phyloP scores from a whole-genome alignment of 2,888 invertebrate genomes.

The Aporophyla lueneburgensis region DNA sequence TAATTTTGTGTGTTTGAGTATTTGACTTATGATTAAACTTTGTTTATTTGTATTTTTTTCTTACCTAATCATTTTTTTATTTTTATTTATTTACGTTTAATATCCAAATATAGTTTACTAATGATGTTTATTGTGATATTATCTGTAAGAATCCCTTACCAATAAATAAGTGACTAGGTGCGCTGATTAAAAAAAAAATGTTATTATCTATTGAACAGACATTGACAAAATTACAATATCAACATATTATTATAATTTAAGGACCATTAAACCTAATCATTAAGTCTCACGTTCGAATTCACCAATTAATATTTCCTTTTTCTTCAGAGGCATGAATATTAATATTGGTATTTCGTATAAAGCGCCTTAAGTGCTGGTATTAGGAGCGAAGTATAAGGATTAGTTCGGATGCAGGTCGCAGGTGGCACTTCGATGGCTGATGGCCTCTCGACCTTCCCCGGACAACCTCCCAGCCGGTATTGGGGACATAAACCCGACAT shows the following conservation, averaged over 20 bases:
- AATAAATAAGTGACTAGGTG: not conserved
- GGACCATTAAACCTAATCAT: not conserved
- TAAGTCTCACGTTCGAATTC: not conserved
- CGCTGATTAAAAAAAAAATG: not conserved
- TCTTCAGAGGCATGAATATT: not conserved
- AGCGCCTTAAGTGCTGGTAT: conserved; percentile 26
- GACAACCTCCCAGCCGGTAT: conserved; percentile 30
- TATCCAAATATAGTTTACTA: no score
- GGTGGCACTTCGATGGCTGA: conserved; percentile 56
- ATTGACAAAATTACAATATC: not conserved
- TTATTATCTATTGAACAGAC: not conserved
- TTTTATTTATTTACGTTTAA: not conserved
- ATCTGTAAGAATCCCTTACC: not conserved
- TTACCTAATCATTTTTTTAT: not conserved
- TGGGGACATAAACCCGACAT: conserved; percentile 38
- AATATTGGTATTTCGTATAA: not conserved
- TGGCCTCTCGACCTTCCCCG: conserved; percentile 34
- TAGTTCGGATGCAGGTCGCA: conserved; percentile 49
- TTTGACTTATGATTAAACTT: not conserved
- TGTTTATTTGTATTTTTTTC: not conserved
- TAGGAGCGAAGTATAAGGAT: conserved; percentile 44
- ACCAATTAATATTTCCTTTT: not conserved
- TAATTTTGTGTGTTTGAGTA: not conserved
- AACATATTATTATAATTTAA: not conserved
- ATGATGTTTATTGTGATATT: not conserved